Percentiles rank a stretch among this genome's conserved stretches.
These are phyloP conservation scores for Zootoca vivipara DNA, from an alignment of 2,113 vertebrate species.

Conservation along the genomic window DNA sequence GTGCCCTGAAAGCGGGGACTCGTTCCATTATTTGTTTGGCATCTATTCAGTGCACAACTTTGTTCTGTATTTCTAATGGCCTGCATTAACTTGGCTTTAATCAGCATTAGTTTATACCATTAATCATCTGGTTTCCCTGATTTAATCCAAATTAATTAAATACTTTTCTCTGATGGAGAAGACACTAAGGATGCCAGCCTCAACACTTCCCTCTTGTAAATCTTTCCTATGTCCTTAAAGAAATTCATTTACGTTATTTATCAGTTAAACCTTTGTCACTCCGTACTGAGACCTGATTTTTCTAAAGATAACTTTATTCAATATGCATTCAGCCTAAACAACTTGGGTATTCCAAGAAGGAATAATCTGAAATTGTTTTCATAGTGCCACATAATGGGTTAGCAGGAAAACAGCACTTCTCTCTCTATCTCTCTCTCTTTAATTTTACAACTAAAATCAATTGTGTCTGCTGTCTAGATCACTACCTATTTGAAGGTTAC, in stretches of 20 bases:
- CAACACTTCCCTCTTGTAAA: background rate
- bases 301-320: conserved; percentile 8
- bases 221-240: background rate
- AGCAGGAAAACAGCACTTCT: background rate
- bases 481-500: background rate
- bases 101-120: background rate
- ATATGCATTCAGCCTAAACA: background rate
- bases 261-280: background rate
- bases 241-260: conserved; percentile 17
- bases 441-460: background rate
- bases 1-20: background rate
- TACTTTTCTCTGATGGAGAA: background rate
- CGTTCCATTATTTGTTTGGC: background rate
- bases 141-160: conserved; percentile 37
- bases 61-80: conserved; percentile 19
- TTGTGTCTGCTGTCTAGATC: background rate
- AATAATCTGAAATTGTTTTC: background rate
- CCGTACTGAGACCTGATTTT: background rate
- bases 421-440: too few species aligned
- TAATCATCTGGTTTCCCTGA: conserved; percentile 22
- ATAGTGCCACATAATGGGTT: background rate
- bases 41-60: background rate
- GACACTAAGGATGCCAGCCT: background rate
- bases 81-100: conserved; percentile 29
- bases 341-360: background rate